Conservation (phyloP, 2,797 vertebrate genomes). For the Anas capensis region DNA sequence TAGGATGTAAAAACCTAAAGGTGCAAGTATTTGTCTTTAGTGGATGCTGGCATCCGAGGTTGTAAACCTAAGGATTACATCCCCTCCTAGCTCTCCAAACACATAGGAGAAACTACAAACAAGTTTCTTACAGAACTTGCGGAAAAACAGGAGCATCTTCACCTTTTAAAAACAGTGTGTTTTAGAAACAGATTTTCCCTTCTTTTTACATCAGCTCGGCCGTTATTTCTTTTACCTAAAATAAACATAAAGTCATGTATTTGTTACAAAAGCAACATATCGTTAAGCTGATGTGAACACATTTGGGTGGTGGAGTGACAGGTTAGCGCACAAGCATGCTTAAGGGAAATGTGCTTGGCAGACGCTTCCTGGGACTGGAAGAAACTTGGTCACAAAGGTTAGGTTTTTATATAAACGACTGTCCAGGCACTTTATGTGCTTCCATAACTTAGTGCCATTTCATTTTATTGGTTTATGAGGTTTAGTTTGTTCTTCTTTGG, state of each 20-base stretch:
- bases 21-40: not conserved
- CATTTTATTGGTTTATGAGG: not conserved
- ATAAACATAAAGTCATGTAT: not conserved
- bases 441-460: not conserved
- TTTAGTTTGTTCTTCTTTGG: not conserved
- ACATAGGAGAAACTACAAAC: not conserved
- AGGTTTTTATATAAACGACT: not conserved
- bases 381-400: not conserved
- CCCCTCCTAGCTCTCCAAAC: not conserved
- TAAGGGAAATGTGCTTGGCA: not conserved
- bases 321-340: not conserved
- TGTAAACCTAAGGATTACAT: not conserved
- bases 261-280: not conserved
- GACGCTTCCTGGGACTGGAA: not conserved
- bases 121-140: not conserved
- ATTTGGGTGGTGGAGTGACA: not conserved
- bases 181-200: not conserved
- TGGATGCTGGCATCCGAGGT: not conserved
- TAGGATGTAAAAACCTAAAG: not conserved
- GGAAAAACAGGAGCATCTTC: not conserved
- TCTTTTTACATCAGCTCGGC: not conserved
- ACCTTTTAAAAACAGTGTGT: not conserved
- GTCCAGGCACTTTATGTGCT: not conserved
- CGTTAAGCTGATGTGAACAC: not conserved
- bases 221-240: not conserved